Conservation (phyloP, 2,888 invertebrate genomes). For the Drosophila limbata region DNA sequence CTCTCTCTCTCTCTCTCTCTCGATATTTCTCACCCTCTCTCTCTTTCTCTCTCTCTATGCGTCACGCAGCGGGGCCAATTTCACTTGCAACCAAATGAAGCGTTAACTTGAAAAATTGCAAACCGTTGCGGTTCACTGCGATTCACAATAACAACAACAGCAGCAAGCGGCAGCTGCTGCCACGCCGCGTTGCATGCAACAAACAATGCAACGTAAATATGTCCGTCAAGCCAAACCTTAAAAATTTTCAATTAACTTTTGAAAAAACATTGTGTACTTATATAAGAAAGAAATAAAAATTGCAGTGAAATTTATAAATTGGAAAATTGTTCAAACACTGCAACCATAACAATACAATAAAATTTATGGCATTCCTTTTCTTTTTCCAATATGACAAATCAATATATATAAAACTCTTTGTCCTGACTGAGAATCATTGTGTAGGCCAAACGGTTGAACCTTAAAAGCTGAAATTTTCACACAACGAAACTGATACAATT, state of each 20-base stretch:
- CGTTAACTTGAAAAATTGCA: conserved; percentile 74
- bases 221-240: conserved; percentile 59
- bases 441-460: too few species aligned
- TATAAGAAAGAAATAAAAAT: conserved; percentile 11
- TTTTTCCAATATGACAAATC: too few species aligned
- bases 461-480: too few species aligned
- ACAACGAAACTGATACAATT: too few species aligned
- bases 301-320: conserved; percentile 23
- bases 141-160: conserved; percentile 35
- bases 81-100: conserved; percentile 74
- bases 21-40: not conserved
- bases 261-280: conserved; percentile 7
- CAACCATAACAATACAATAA: not conserved
- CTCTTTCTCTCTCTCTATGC: not conserved
- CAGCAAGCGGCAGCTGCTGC: conserved; percentile 30
- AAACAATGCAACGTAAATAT: conserved; percentile 59
- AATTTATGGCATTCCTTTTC: not conserved
- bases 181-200: conserved; percentile 24
- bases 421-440: too few species aligned
- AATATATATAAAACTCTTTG: too few species aligned
- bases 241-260: conserved; percentile 77
- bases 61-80: conserved; percentile 47
- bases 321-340: conserved; percentile 8
- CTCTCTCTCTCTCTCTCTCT: not conserved
- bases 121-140: conserved; percentile 75